Percentiles rank a stretch among this genome's conserved stretches.
phyloP scores from a whole-genome alignment of 2,888 invertebrate genomes.

The Pyrrhia umbra region DNA sequence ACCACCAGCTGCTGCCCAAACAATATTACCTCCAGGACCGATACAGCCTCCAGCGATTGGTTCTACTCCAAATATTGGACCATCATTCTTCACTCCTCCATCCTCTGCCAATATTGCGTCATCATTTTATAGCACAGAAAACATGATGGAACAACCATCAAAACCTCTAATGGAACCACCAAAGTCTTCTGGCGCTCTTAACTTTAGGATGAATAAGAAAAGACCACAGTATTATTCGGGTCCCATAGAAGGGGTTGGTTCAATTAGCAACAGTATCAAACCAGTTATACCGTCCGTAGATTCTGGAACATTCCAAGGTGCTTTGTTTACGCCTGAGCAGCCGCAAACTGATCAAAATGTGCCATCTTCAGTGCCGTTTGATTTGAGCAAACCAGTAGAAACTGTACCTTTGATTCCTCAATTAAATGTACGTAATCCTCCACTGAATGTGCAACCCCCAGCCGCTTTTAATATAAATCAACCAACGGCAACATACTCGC shows the following conservation, averaged over 20 bases:
- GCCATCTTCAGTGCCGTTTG: conserved; percentile 59
- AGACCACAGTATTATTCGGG: conserved; percentile 87
- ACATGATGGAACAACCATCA: conserved; percentile 47
- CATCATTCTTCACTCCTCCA: conserved; percentile 17
- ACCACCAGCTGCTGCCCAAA: conserved; percentile 1
- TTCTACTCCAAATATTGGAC: conserved; percentile 8
- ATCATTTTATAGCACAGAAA: conserved; percentile 61
- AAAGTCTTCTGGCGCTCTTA: conserved; percentile 74
- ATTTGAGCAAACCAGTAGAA: conserved; percentile 63
- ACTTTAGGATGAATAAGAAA: conserved; percentile 84
- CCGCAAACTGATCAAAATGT: conserved; percentile 28
- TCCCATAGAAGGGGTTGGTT: conserved; percentile 84
- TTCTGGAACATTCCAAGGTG: conserved; percentile 72
- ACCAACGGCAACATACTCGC: conserved; percentile 29
- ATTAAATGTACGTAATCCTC: conserved; percentile 55
- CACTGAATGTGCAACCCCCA: conserved; percentile 14
- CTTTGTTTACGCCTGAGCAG: conserved; percentile 77
- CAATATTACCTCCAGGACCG: conserved; percentile 17
- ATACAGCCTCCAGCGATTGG: conserved; percentile 8
- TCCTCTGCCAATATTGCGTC: conserved; percentile 46
- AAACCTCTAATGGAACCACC: conserved; percentile 79
- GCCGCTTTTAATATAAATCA: conserved; percentile 29
- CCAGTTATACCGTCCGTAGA: conserved; percentile 74
- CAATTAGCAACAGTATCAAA: conserved; percentile 82
- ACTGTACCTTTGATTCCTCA: conserved; percentile 44